Conservation (phyloP, 1,140 invertebrate species). For the Heliconius hermathena region DNA sequence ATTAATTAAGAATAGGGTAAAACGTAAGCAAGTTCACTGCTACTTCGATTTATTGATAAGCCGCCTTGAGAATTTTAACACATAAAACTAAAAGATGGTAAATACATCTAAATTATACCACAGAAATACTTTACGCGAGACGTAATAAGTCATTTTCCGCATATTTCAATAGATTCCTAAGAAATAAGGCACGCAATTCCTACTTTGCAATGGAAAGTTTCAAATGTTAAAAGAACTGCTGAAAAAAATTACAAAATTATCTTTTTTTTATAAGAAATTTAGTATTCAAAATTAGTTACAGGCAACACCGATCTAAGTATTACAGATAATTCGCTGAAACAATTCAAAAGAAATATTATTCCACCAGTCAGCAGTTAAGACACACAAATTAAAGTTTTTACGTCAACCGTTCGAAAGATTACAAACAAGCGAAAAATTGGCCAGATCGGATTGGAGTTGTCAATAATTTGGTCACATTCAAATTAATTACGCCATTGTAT, state of each 20-base stretch:
- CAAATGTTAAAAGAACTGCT: not conserved
- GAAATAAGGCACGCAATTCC: slow-evolving; percentile 8
- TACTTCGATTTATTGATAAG: not conserved
- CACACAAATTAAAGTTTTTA: slow-evolving; percentile 30
- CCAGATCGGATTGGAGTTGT: slow-evolving; percentile 16
- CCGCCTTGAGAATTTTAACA: not conserved
- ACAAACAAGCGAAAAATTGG: slow-evolving; percentile 36
- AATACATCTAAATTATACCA: slow-evolving; percentile 3
- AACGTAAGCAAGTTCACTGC: not conserved
- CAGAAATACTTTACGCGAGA: slow-evolving; percentile 10
- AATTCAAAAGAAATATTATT: slow-evolving; percentile 28
- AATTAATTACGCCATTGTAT: slow-evolving; percentile 54
- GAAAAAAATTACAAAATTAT: not conserved
- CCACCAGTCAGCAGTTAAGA: slow-evolving; percentile 16
- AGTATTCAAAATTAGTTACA: not conserved
- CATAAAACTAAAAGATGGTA: slow-evolving; percentile 1
- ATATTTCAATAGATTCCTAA: slow-evolving; percentile 1
- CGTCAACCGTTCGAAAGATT: slow-evolving; percentile 20
- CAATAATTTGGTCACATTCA: slow-evolving; percentile 44
- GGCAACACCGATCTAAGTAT: slow-evolving; percentile 23
- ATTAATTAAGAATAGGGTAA: not conserved
- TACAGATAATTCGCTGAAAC: slow-evolving; percentile 28
- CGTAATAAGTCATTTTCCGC: slow-evolving; percentile 15
- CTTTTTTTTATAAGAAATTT: not conserved
- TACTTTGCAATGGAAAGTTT: slow-evolving; percentile 9